A percentile compares a stretch with the other conserved stretches of the same genome.
These are phyloP conservation scores for Coregonus suidteri DNA, from an alignment of 2,797 vertebrate genomes.

Conservation along the genomic window DNA sequence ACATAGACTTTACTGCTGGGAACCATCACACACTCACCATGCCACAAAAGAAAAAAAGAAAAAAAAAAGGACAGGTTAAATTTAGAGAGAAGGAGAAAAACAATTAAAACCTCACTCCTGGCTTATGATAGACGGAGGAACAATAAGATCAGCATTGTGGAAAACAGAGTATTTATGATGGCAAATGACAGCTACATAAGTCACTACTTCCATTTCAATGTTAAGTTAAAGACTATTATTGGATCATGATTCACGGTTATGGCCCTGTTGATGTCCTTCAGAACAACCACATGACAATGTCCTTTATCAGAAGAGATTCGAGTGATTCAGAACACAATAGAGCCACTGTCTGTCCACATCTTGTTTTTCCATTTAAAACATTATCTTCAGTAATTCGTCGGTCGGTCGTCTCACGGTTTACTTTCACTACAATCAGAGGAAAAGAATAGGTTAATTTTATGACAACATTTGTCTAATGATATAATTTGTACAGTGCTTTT, in stretches of 20 bases:
- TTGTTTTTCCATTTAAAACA: background rate
- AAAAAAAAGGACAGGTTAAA: conserved; percentile 21
- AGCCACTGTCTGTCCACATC: background rate
- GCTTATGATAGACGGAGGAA: conserved; percentile 47
- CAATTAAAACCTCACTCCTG: conserved; percentile 23
- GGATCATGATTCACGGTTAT: conserved; percentile 37
- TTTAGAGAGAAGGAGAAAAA: conserved; percentile 35
- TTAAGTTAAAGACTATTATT: conserved; percentile 29
- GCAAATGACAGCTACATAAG: conserved; percentile 58
- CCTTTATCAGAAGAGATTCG: background rate
- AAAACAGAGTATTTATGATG: conserved; percentile 29
- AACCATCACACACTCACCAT: background rate
- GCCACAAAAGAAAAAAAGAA: accelerated
- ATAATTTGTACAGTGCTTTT: background rate
- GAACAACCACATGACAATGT: background rate
- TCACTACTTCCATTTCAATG: background rate
- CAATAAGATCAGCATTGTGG: conserved; percentile 38
- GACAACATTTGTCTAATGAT: background rate
- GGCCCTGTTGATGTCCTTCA: conserved; percentile 4
- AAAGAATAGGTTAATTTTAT: background rate
- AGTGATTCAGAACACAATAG: conserved; percentile 5
- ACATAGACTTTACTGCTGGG: background rate
- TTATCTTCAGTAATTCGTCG: background rate
- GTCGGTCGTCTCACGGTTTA: background rate
- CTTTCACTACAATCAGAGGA: background rate